Conservation (phyloP, 1,140 invertebrate genomes). For the Maniola jurtina region DNA sequence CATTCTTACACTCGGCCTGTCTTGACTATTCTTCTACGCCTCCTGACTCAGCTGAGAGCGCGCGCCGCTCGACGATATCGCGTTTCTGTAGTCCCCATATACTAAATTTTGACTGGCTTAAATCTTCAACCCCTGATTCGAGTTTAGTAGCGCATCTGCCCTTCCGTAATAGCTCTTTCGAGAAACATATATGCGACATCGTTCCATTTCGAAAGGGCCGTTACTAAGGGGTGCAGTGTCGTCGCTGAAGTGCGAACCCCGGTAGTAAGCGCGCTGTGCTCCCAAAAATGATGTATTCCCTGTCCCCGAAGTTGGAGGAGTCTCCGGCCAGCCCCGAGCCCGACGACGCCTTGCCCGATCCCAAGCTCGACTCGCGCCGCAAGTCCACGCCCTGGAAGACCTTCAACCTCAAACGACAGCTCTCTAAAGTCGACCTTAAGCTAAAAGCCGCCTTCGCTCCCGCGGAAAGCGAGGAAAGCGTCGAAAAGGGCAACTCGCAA, state of each 20-base stretch:
- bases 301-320: constrained; percentile 65
- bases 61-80: constrained; percentile 17
- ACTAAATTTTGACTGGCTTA: not conserved
- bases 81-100: not conserved
- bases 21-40: constrained; percentile 45
- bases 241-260: not conserved
- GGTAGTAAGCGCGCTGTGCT: constrained; percentile 25
- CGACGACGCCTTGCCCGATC: constrained; percentile 52
- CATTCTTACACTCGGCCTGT: constrained; percentile 55
- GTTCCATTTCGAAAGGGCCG: not conserved
- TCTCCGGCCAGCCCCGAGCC: constrained; percentile 61
- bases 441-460: constrained; percentile 83
- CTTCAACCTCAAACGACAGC: constrained; percentile 88
- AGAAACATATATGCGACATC: not conserved
- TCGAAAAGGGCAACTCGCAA: constrained; percentile 62
- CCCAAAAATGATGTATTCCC: constrained; percentile 51
- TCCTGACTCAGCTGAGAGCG: constrained; percentile 27
- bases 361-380: constrained; percentile 63
- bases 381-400: constrained; percentile 84
- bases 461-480: constrained; percentile 65
- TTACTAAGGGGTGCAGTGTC: not conserved
- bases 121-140: not conserved
- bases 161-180: not conserved
- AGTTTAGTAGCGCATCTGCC: not conserved
- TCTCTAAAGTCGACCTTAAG: constrained; percentile 89